A percentile compares a stretch with the other conserved stretches of the same genome.
Conservation (phyloP, 37 sponge, comb jelly and placozoan species). For the Tethya wilhelma region DNA sequence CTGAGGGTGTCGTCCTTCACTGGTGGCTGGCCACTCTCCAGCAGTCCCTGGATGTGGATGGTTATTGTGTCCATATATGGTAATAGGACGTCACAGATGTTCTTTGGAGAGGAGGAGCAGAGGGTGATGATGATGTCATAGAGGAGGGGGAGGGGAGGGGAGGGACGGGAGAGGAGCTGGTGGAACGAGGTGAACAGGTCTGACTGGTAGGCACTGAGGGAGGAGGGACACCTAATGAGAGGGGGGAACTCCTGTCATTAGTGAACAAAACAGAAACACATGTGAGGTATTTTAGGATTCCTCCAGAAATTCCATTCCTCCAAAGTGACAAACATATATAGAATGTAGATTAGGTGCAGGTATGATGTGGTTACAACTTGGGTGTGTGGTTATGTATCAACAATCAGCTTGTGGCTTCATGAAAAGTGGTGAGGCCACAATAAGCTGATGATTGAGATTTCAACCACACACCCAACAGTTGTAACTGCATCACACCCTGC, state of each 20-base stretch:
- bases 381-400: too few species aligned
- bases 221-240: slow-evolving; percentile 6
- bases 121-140: slow-evolving; percentile 46
- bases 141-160: slow-evolving; percentile 31
- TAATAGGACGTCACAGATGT: slow-evolving; percentile 19
- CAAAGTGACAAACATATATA: too few species aligned
- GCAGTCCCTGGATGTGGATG: slow-evolving; percentile 2
- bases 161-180: slow-evolving; percentile 11
- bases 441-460: too few species aligned
- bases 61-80: slow-evolving; percentile 32
- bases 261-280: not conserved
- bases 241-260: not conserved
- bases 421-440: too few species aligned
- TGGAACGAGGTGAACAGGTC: slow-evolving; percentile 20
- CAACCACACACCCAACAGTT: too few species aligned
- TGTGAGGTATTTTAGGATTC: too few species aligned
- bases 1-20: slow-evolving; percentile 15
- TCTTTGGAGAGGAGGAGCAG: slow-evolving; percentile 42
- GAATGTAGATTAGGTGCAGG: too few species aligned
- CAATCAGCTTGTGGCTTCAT: too few species aligned
- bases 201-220: not conserved
- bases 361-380: too few species aligned
- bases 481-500: too few species aligned
- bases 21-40: not conserved
- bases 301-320: too few species aligned